Evolutionary conservation across 2,113 vertebrate genomes (phyloP).

Genomic region (Pygoscelis antarcticus): DNA sequence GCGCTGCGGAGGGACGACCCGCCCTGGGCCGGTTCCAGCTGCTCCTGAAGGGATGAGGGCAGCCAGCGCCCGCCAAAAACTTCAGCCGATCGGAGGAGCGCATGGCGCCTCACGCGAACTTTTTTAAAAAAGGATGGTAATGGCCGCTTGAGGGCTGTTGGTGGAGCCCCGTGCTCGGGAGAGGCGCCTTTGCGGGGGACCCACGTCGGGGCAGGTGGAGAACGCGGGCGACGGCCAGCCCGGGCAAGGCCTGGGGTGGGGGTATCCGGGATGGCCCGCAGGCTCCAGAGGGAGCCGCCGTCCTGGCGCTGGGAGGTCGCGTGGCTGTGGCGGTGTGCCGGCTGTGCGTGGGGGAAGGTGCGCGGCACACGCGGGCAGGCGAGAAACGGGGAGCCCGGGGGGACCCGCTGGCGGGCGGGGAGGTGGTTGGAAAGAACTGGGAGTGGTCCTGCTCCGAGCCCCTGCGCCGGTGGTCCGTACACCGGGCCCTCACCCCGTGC

Average conservation of each 20-base stretch:
- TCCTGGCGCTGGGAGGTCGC: neutral
- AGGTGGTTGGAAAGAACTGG: neutral
- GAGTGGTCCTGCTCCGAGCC: neutral
- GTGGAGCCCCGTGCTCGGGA: too few species aligned
- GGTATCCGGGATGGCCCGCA: neutral
- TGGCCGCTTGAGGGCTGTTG: too few species aligned
- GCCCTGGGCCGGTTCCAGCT: neutral
- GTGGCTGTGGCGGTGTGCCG: accelerated
- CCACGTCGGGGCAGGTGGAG: neutral
- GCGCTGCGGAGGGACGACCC: neutral
- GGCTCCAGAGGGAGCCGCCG: accelerated
- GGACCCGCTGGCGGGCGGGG: neutral
- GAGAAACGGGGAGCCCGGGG: neutral
- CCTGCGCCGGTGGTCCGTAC: neutral
- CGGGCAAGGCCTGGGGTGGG: too few species aligned
- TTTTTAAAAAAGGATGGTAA: neutral
- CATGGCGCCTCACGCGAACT: accelerated
- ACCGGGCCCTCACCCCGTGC: too few species aligned
- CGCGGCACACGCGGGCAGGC: accelerated
- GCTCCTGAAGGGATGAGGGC: neutral
- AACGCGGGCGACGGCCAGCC: accelerated
- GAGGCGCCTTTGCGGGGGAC: accelerated
- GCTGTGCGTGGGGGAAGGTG: neutral
- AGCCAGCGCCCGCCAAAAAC: accelerated
- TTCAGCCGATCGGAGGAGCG: accelerated